Evolutionary conservation across 2,888 invertebrate species (phyloP).

Genomic region (Drosophila lutescens): DNA sequence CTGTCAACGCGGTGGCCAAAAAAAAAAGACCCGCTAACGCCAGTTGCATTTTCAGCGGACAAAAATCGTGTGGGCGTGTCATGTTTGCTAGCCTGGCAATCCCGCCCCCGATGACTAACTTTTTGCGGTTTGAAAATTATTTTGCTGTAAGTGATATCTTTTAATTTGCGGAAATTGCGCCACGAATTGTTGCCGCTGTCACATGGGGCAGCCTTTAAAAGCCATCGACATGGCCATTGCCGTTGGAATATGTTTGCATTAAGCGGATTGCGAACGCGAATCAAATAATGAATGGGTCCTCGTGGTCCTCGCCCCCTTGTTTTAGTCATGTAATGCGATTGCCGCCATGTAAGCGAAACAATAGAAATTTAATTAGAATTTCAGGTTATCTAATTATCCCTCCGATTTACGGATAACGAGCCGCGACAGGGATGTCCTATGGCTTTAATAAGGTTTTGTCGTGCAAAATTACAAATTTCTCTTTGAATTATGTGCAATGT

Average conservation of each 20-base stretch:
- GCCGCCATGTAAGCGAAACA: conserved; percentile 22
- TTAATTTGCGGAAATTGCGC: conserved; percentile 65
- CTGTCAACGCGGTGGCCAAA: conserved; percentile 59
- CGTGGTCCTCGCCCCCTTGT: conserved; percentile 4
- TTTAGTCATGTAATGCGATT: conserved; percentile 37
- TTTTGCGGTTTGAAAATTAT: conserved; percentile 63
- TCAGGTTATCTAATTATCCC: conserved; percentile 35
- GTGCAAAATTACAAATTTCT: not conserved
- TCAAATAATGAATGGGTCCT: conserved; percentile 46
- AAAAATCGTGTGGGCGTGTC: conserved; percentile 50
- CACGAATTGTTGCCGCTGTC: conserved; percentile 39
- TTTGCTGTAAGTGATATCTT: conserved; percentile 71
- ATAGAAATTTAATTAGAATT: conserved; percentile 37
- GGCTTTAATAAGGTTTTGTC: no score
- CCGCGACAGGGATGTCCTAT: not conserved
- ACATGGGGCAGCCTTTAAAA: conserved; percentile 24
- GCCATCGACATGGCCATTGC: conserved; percentile 14
- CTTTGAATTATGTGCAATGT: not conserved
- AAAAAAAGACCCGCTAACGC: conserved; percentile 18
- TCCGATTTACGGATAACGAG: conserved; percentile 12
- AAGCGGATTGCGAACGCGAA: conserved; percentile 26
- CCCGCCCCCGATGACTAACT: conserved; percentile 30
- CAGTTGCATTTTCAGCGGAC: conserved; percentile 42
- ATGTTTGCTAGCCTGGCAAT: conserved; percentile 21
- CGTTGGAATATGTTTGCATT: conserved; percentile 35